A percentile compares a stretch with the other conserved stretches of the same genome.
phyloP scores from a whole-genome alignment of 2,888 invertebrate species.

The Cataglyphis cursor region DNA sequence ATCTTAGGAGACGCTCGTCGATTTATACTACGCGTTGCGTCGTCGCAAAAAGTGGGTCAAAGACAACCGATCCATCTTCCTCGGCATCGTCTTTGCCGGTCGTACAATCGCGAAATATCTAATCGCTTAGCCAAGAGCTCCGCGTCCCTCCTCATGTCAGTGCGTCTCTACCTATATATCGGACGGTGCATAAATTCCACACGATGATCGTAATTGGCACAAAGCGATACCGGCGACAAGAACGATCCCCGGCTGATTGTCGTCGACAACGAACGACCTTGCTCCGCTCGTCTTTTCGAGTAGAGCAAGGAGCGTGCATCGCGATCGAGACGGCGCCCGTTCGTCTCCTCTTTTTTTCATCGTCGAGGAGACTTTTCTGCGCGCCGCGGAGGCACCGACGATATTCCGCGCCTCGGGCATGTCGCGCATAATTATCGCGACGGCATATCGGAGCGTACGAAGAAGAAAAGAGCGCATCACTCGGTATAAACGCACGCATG shows the following conservation, averaged over 20 bases:
- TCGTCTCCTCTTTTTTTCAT: constrained; percentile 25
- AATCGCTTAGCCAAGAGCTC: constrained; percentile 16
- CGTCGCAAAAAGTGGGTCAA: constrained; percentile 65
- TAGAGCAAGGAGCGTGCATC: constrained; percentile 52
- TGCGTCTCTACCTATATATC: constrained; percentile 44
- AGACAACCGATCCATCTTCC: constrained; percentile 69
- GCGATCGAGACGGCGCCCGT: background rate
- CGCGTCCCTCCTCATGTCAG: background rate
- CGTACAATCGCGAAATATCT: constrained; percentile 59
- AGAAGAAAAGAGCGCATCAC: constrained; percentile 18
- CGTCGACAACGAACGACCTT: constrained; percentile 73
- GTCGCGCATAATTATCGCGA: constrained; percentile 72
- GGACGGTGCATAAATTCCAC: constrained; percentile 71
- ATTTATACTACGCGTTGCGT: background rate
- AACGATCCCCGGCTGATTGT: constrained; percentile 67
- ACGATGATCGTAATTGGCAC: constrained; percentile 74
- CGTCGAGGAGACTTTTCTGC: constrained; percentile 43
- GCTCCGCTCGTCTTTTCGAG: constrained; percentile 57
- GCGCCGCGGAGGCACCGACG: constrained; percentile 55
- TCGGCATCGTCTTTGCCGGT: constrained; percentile 37
- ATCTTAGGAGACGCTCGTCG: background rate
- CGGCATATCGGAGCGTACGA: constrained; percentile 53
- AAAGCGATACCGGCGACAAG: constrained; percentile 54
- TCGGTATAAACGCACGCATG: constrained; percentile 56
- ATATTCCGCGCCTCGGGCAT: constrained; percentile 67